Percentiles rank a stretch among this genome's conserved stretches.
Conservation (phyloP, 1,140 invertebrate genomes). For the Diorhabda carinulata region DNA sequence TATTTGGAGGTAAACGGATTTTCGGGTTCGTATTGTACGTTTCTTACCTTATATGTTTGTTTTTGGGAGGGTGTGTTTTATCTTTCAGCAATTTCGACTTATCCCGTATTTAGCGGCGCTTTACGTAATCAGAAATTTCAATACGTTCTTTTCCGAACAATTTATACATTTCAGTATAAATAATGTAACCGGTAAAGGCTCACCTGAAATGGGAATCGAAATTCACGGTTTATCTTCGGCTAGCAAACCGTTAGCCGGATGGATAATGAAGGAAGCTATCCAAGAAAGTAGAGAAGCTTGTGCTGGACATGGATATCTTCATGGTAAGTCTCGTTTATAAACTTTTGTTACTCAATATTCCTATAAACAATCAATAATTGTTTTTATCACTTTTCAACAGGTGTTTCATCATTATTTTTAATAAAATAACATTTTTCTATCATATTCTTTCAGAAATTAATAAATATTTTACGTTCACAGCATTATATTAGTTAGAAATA, state of each 20-base stretch:
- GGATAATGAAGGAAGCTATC: conserved; percentile 77
- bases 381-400: no score
- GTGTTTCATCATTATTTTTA: no score
- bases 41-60: no score
- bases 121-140: conserved; percentile 73
- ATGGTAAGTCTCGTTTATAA: conserved; percentile 53
- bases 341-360: no score
- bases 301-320: conserved; percentile 77
- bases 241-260: conserved; percentile 81
- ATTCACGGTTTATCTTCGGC: conserved; percentile 88
- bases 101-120: conserved; percentile 83
- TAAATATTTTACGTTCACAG: no score
- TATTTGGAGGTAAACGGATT: no score
- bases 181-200: conserved; percentile 26
- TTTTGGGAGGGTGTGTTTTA: no score
- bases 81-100: conserved; percentile 79
- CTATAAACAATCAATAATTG: no score
- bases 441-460: no score
- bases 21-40: no score
- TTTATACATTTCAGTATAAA: conserved; percentile 40
- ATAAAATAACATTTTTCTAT: no score
- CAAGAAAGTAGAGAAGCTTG: conserved; percentile 90
- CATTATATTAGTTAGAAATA: no score
- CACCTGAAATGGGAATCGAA: conserved; percentile 58
- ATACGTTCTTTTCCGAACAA: conserved; percentile 48